Base-by-base conservation (phyloP, 2,797 vertebrate species). In the Anguilla anguilla region DNA sequence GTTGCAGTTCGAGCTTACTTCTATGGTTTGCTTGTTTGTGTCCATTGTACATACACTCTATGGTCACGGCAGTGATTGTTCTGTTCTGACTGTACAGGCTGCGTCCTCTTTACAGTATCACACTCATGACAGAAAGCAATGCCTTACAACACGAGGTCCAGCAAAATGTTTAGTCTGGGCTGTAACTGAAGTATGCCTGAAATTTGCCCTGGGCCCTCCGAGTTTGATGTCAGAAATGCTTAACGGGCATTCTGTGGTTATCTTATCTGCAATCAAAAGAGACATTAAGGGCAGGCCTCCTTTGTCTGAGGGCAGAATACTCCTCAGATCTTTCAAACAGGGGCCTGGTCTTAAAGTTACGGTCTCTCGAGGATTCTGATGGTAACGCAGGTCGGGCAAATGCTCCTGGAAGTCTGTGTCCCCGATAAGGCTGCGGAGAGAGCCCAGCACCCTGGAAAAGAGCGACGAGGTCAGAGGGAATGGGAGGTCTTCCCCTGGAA, bases 101-200 rank as follows among this genome's bases (percentile, higher is more conserved):
- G 31, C 64, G 74, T 87, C 86, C 86, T 84, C 61, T 87, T 53
- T 43, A 77, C 86, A 59, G 81, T 25, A 74, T 74, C 43, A 19
- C 49, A 67, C 83, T 57, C 57, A 46, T 51, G 6, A 84, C 57
- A 84, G 55, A 43, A 84, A 61, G n/a, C 55, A 17, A 19, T 49
- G 17, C 3, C 35, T 84, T 28, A 35, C 51, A 59, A 43, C 57
- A 25, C 10, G 13, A 39, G 28, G 83, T 39, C 83, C 35, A 35
- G 51, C 25, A 5, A 19, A 55, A 59, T 61, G 83, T 84, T 59
- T 84, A 84, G 57, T 61, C 53, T 39, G 6, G 83, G 31, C 35
- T 19, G 31, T 19, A 6, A 10, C 9, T 25, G 39, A 61, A 61
- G 79, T 82, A 82, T 82, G 79, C 39, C 9, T 19, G 79, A 82